Base-by-base conservation (phyloP, 2,113 vertebrate species). In the Bos javanicus region DNA sequence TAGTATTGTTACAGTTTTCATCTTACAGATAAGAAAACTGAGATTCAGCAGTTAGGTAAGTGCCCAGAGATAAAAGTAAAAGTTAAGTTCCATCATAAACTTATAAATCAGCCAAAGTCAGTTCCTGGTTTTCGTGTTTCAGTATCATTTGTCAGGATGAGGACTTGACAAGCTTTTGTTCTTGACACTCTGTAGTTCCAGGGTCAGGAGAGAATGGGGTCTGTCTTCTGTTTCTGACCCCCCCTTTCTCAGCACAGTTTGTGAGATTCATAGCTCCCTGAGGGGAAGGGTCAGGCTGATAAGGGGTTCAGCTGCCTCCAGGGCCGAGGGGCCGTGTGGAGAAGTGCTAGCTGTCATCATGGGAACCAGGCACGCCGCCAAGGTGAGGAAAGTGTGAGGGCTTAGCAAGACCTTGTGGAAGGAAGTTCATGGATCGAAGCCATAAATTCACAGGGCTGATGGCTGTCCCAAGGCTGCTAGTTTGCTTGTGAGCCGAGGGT, bases 21-120 rank as follows among this genome's bases (percentile, higher is more conserved):
- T 94, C 94, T 94, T 81, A 83, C 9, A 87, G 28, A 46, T 33
- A 82, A 94, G 59, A 48, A 89, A 90, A 71, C 46, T 8, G 13
- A 87, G 71, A 78, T 82, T 96, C 91, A 97, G 15, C 39, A 83
- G 36, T 97, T 92, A 60, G n/a, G 46, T 82, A 54, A 59, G 78
- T 95, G 57, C 83, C 71, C 33, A 89, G 64, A 94, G 64, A 52
- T 71, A 84, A 84, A 94, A 60, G 36, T 82, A 43, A 74, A 84
- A 92, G 36, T 30, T 82, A 56, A 92, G 25, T 94, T 81, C 48
- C n/a, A 82, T 87, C 43, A 60, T 46, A 91, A 91, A 84, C 28
- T 57, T 90, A 92, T 15, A 80, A 90, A 86, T 86, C 93, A 74
- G 50, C 87, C 26, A 7, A 25, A 84, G 48, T 33, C 54, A 14